Conservation (phyloP, 2,113 vertebrate genomes). For the Probosciger aterrimus region DNA sequence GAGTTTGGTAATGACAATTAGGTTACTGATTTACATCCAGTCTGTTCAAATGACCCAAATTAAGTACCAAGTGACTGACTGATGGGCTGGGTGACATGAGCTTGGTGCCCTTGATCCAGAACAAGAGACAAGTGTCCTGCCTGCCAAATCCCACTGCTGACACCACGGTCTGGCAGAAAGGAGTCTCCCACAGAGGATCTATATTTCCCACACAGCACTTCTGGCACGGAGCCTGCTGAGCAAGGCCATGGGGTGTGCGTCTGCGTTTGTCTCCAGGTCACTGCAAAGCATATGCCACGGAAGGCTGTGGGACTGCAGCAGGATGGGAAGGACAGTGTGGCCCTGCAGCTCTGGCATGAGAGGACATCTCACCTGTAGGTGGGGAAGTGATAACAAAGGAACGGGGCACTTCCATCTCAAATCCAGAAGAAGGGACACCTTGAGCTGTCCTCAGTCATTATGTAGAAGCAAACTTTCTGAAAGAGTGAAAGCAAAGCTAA, state of each 20-base stretch:
- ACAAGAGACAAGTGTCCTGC: not conserved
- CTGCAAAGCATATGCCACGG: not conserved
- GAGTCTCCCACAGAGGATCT: not conserved
- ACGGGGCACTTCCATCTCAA: not conserved
- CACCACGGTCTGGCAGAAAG: not conserved
- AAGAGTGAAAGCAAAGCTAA: not conserved
- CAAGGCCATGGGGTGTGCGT: not conserved
- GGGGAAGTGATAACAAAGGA: not conserved
- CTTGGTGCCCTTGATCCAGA: not conserved
- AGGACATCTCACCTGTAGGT: not conserved
- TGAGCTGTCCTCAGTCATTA: not conserved
- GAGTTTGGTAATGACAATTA: not conserved
- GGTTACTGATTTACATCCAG: not conserved
- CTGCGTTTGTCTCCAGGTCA: not conserved
- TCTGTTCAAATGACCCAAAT: not conserved
- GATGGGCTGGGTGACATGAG: not conserved
- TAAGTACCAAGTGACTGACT: not conserved
- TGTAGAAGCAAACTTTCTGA: not conserved
- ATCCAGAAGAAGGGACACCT: not conserved
- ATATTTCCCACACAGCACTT: not conserved
- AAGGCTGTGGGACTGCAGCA: not conserved
- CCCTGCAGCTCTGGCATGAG: not conserved
- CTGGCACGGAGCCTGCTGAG: not conserved
- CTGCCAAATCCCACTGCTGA: not conserved
- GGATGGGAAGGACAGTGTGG: fast-evolving